Conservation (phyloP, 2,113 vertebrate genomes). For the Neofelis nebulosa region DNA sequence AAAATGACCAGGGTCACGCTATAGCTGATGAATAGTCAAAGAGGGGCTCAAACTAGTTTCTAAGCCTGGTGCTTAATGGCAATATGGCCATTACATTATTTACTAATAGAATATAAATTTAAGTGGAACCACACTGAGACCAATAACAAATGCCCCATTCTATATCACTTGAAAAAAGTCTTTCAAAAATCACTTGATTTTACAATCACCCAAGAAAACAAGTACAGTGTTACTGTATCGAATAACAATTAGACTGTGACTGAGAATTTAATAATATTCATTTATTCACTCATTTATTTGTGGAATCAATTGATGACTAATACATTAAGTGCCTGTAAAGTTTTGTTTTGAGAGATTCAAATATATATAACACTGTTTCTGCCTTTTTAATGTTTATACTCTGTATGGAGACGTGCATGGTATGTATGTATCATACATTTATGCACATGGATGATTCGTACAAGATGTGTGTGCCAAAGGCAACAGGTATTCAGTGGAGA, state of each 20-base stretch:
- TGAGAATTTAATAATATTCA: background rate
- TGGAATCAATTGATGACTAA: background rate
- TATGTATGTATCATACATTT: background rate
- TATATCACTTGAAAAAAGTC: background rate
- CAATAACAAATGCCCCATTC: background rate
- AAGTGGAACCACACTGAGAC: background rate
- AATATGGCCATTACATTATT: background rate
- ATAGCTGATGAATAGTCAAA: background rate
- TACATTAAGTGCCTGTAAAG: background rate
- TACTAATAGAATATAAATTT: background rate
- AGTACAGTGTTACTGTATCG: background rate
- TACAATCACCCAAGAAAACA: background rate
- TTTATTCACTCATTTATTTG: background rate
- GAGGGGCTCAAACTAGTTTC: background rate
- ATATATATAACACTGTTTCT: background rate
- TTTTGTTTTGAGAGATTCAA: background rate
- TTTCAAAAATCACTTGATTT: background rate
- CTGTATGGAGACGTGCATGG: background rate
- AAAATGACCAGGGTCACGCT: background rate
- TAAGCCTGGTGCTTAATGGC: background rate
- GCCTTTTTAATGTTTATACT: background rate
- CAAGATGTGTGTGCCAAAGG: background rate
- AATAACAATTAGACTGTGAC: background rate
- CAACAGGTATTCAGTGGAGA: background rate
- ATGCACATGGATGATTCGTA: background rate